Evolutionary conservation across 1,140 invertebrate genomes (phyloP), one percentile per base, ranked within the genome.

Genomic region (Trichonephila clavipes): DNA sequence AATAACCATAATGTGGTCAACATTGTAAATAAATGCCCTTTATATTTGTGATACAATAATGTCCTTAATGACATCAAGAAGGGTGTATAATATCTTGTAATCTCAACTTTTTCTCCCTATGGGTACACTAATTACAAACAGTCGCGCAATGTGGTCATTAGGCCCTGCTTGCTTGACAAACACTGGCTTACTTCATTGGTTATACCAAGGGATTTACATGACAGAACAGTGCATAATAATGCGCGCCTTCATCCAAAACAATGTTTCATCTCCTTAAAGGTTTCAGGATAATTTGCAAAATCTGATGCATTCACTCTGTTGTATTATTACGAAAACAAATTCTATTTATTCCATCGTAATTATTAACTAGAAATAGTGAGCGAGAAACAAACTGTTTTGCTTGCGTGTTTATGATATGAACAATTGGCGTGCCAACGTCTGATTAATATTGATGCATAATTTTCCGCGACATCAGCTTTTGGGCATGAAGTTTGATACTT

Each of bases 81-180:
- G 2, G 34, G 34, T 40, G 34, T 40, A 40, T 40, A 40, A 40
- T 40, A 1, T 40, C 34, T 40, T 40, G 34, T 40, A 40, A 40
- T 40, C 4, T 40, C 34, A 40, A 40, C 34, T 40, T 40, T 40
- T 40, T 40, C 34, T 40, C 34, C 34, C 34, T 40, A 40, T 40
- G 34, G 34, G 4, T 40, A 40, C 2, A 4, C 34, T 40, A 40
- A 40, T 40, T 77, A 77, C 18, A 77, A 77, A 77, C 28, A 40
- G 72, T 77, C 72, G 14, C 24, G 72, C 72, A 77, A 77, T 34
- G 16, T 34, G 34, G 72, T 77, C 72, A 77, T 77, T 77, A 77
- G 34, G 16, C 16, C 0, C 21, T 77, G 34, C 34, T 77, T 77
- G 16, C 28, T 77, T 77, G 34, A 34, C 72, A 40, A 77, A 34